Evolutionary conservation across 1,140 invertebrate species (phyloP).

Genomic region (Wasmannia auropunctata): DNA sequence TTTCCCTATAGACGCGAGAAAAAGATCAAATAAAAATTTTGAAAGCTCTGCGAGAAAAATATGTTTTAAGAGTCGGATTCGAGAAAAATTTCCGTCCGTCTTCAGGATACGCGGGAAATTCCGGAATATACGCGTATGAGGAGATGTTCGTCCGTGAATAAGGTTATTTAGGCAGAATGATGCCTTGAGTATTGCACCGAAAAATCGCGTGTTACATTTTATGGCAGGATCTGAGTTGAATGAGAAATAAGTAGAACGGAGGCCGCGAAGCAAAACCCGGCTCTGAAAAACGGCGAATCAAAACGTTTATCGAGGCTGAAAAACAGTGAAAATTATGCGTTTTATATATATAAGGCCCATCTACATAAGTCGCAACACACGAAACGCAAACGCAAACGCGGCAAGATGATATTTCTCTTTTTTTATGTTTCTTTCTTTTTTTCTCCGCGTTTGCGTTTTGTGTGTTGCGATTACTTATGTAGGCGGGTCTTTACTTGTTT

Average conservation of each 20-base stretch:
- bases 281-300: neutral
- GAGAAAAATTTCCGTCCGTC: constrained; percentile 45
- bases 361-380: no score
- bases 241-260: constrained; percentile 30
- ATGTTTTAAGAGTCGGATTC: constrained; percentile 35
- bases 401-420: no score
- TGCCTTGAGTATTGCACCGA: constrained; percentile 24
- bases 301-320: neutral
- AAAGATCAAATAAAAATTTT: constrained; percentile 26
- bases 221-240: constrained; percentile 36
- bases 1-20: neutral
- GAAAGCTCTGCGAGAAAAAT: constrained; percentile 38
- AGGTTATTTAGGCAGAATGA: constrained; percentile 45
- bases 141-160: constrained; percentile 39
- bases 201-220: constrained; percentile 48
- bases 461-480: no score
- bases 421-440: no score
- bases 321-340: neutral
- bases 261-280: neutral
- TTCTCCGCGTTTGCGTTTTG: no score
- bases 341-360: no score
- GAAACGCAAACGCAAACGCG: no score
- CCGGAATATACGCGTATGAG: constrained; percentile 1
- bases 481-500: no score
- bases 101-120: constrained; percentile 26